These are phyloP conservation scores for Seriola aureovittata DNA, from an alignment of 2,113 vertebrate genomes.

Conservation along the genomic window DNA sequence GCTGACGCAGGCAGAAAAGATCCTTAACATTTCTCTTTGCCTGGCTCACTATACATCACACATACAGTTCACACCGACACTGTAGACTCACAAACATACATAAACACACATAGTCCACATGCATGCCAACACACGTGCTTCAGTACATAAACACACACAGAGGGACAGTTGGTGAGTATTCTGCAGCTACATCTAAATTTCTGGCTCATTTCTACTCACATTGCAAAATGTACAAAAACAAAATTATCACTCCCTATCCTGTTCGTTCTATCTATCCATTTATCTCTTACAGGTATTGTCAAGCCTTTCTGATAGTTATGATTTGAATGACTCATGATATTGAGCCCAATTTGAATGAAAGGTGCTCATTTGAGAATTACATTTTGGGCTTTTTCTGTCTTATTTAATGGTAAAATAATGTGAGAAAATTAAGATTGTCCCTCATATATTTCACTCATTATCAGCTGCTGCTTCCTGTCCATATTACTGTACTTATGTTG, in stretches of 20 bases:
- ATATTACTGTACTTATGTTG: conserved; percentile 13
- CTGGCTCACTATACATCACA: conserved; percentile 74
- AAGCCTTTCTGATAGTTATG: not conserved
- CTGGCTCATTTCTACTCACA: conserved; percentile 3
- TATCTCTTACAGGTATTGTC: not conserved
- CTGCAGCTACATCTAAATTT: conserved; percentile 26
- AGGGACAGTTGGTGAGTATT: conserved; percentile 12
- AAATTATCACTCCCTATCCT: not conserved
- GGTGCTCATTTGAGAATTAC: not conserved
- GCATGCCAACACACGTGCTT: not conserved
- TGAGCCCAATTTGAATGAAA: conserved; percentile 19
- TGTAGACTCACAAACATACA: conserved; percentile 44
- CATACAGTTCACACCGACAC: conserved; percentile 58
- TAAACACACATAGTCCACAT: not conserved
- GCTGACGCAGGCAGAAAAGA: conserved; percentile 84
- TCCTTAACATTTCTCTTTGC: conserved; percentile 79
- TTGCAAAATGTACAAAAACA: conserved; percentile 10
- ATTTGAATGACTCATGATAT: conserved; percentile 9
- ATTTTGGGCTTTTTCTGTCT: not conserved
- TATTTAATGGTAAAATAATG: not conserved
- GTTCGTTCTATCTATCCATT: not conserved
- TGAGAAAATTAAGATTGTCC: not conserved
- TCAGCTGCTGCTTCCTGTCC: conserved; percentile 18
- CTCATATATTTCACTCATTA: conserved; percentile 5
- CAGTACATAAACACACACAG: not conserved